phyloP scores from a whole-genome alignment of 1,140 invertebrate species.

The Drosophila sp. region DNA sequence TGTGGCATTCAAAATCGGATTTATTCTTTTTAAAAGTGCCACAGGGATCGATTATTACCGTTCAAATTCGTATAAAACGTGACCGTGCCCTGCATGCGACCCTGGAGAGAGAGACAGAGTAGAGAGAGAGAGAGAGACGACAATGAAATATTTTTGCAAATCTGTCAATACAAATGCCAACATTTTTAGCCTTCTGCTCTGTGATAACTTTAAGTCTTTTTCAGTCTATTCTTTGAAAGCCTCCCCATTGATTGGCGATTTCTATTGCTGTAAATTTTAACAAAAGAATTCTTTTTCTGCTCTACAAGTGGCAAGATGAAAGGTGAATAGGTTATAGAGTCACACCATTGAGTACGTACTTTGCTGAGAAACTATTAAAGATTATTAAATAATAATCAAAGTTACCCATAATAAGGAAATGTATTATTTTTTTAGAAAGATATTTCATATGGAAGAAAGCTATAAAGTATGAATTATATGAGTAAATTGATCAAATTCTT shows the following conservation, averaged over 20 bases:
- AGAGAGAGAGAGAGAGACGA: constrained; percentile 3
- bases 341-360: neutral
- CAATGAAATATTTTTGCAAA: constrained; percentile 52
- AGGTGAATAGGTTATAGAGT: neutral
- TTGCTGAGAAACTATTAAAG: too few species aligned
- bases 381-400: too few species aligned
- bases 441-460: too few species aligned
- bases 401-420: too few species aligned
- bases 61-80: constrained; percentile 84
- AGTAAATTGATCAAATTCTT: too few species aligned
- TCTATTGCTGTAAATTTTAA: constrained; percentile 2
- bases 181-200: constrained; percentile 1
- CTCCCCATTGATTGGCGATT: constrained; percentile 21
- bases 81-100: constrained; percentile 39
- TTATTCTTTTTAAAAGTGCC: constrained; percentile 64
- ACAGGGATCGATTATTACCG: constrained; percentile 84
- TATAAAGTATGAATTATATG: too few species aligned
- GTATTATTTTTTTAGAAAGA: too few species aligned
- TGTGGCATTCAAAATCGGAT: constrained; percentile 58
- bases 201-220: constrained; percentile 40
- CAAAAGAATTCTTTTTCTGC: constrained; percentile 9
- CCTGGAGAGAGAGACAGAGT: constrained; percentile 20
- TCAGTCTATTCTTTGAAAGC: constrained; percentile 17
- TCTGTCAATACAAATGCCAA: constrained; percentile 54
- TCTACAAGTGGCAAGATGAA: constrained; percentile 11